Percentiles rank a stretch among this genome's conserved stretches.
Evolutionary conservation across 1,140 invertebrate genomes (phyloP).

Genomic region (Trachymyrmex cornetzi): DNA sequence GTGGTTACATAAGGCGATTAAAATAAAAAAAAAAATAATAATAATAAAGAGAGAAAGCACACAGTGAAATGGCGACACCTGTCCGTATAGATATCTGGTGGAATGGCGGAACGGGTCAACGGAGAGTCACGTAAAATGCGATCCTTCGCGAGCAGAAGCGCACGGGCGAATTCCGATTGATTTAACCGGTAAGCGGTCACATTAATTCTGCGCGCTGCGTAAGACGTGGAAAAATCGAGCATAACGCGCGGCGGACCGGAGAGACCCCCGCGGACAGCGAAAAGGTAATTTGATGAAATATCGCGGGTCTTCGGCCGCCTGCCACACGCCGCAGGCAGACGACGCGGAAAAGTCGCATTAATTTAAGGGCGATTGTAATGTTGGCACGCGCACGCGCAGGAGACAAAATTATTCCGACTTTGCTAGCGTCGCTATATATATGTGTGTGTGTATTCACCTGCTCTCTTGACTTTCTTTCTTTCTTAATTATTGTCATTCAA

Average conservation of each 20-base stretch:
- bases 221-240: slow-evolving; percentile 54
- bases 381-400: slow-evolving; percentile 5
- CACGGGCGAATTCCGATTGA: slow-evolving; percentile 53
- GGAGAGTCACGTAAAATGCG: slow-evolving; percentile 56
- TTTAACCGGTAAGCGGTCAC: slow-evolving; percentile 53
- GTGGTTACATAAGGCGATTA: slow-evolving; percentile 57
- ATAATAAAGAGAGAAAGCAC: not conserved
- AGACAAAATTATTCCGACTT: slow-evolving; percentile 46
- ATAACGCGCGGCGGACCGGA: not conserved
- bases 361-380: slow-evolving; percentile 60
- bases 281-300: slow-evolving; percentile 64
- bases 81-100: not conserved
- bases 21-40: slow-evolving; percentile 18
- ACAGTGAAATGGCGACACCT: not conserved
- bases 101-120: slow-evolving; percentile 28
- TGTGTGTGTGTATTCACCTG: too few species aligned
- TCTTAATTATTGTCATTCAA: slow-evolving; percentile 5
- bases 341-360: slow-evolving; percentile 61
- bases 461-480: not conserved
- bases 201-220: slow-evolving; percentile 63
- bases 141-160: slow-evolving; percentile 61
- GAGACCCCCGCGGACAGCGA: slow-evolving; percentile 30
- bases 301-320: slow-evolving; percentile 47
- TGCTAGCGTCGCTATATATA: slow-evolving; percentile 12
- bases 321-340: slow-evolving; percentile 34